Percentiles rank a stretch among this genome's conserved stretches.
Evolutionary conservation across 2,888 invertebrate species (phyloP).

Genomic region (Ophion obscuratus): DNA sequence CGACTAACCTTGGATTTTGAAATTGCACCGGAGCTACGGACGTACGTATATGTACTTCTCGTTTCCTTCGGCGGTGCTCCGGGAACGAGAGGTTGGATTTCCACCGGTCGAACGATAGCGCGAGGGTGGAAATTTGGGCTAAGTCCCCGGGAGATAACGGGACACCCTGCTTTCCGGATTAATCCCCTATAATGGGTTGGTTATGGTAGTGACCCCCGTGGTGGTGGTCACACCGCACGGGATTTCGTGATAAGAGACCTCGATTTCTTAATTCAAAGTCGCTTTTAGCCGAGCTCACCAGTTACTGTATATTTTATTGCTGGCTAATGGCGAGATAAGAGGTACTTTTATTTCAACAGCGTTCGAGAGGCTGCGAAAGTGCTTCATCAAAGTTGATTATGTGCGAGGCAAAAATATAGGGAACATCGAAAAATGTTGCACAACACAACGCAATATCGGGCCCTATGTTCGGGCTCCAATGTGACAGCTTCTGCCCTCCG

Average conservation of each 20-base stretch:
- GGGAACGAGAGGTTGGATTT: constrained; percentile 24
- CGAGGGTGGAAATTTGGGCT: constrained; percentile 47
- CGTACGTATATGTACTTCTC: constrained; percentile 19
- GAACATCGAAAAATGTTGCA: background rate
- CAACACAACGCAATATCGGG: background rate
- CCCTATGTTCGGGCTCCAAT: background rate
- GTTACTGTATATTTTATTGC: background rate
- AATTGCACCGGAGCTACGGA: constrained; percentile 25
- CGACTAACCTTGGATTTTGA: constrained; percentile 42
- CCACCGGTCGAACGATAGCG: constrained; percentile 41
- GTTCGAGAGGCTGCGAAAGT: background rate
- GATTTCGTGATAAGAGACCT: constrained; percentile 35
- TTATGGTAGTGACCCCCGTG: constrained; percentile 58
- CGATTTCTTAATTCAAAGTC: constrained; percentile 47
- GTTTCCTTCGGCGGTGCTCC: background rate
- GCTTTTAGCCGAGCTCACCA: background rate
- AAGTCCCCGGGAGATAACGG: constrained; percentile 51
- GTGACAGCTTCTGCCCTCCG: background rate
- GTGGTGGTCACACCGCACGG: background rate
- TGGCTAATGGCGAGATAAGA: constrained; percentile 9
- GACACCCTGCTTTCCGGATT: constrained; percentile 58
- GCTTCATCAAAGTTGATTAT: background rate
- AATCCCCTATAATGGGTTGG: constrained; percentile 66
- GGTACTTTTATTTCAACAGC: constrained; percentile 6
- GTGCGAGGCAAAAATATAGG: background rate